Evolutionary conservation across 2,113 vertebrate species (phyloP).

Genomic region (Pterophyllum scalare): DNA sequence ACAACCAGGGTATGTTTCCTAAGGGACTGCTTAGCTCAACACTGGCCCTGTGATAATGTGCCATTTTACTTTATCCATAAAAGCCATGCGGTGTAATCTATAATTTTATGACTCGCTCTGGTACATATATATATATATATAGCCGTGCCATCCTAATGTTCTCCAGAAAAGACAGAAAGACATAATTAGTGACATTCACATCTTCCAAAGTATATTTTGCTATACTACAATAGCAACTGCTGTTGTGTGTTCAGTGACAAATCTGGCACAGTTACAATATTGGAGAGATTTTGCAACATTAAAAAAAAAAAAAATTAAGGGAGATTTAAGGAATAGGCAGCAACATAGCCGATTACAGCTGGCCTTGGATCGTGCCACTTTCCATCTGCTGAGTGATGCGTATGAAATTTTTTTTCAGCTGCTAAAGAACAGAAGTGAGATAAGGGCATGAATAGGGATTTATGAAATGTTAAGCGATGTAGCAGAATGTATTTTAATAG

Average conservation of each 20-base stretch:
- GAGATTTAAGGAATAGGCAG: background rate
- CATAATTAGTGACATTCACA: background rate
- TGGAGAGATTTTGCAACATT: background rate
- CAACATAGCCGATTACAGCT: background rate
- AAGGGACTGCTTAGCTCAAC: slow-evolving; percentile 61
- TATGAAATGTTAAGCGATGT: background rate
- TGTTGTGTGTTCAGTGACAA: background rate
- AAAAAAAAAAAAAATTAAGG: background rate
- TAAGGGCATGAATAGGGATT: background rate
- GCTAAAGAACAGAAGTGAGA: background rate
- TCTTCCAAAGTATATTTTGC: background rate
- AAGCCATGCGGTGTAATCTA: slow-evolving; percentile 57
- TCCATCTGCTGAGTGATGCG: background rate
- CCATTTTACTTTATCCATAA: slow-evolving; percentile 68
- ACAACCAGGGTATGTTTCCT: slow-evolving; percentile 48
- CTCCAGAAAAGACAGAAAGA: background rate
- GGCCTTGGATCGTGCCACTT: background rate
- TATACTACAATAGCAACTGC: background rate
- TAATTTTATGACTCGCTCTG: slow-evolving; percentile 34
- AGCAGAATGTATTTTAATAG: slow-evolving; percentile 1
- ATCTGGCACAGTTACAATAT: background rate
- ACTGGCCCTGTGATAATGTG: slow-evolving; percentile 62
- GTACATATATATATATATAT: slow-evolving; percentile 7
- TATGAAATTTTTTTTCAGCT: slow-evolving; percentile 9
- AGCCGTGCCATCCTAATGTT: slow-evolving; percentile 39